Conservation (phyloP, 1,140 invertebrate species). For the Xylocopa sonorina region DNA sequence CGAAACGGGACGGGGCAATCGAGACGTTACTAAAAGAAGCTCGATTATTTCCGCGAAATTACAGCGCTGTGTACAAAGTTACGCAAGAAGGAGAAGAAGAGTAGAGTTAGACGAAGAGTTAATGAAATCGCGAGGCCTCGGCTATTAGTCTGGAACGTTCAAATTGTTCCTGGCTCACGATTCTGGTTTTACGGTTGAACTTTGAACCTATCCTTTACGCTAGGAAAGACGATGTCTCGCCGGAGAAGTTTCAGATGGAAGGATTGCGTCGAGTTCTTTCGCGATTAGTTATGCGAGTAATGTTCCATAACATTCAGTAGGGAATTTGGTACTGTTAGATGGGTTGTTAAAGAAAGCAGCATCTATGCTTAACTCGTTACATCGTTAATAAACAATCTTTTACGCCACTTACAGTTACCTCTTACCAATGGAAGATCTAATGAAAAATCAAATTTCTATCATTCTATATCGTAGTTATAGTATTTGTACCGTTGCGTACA, state of each 20-base stretch:
- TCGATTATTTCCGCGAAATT: background rate
- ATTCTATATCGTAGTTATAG: too few relatives aligned
- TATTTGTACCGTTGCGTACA: too few relatives aligned
- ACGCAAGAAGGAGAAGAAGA: background rate
- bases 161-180: background rate
- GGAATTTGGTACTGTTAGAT: background rate
- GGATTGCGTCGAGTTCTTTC: background rate
- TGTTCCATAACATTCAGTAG: background rate
- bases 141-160: constrained; percentile 7
- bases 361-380: background rate
- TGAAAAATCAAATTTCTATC: too few relatives aligned
- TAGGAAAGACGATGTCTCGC: background rate
- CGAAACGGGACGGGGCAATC: background rate
- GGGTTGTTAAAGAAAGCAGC: background rate
- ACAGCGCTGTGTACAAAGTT: background rate
- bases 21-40: background rate
- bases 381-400: too few relatives aligned
- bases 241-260: background rate
- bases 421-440: too few relatives aligned
- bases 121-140: constrained; percentile 18
- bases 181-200: background rate
- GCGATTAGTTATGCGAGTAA: background rate
- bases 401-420: too few relatives aligned
- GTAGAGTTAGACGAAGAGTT: background rate
- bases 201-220: background rate